Conservation (phyloP, 2,888 invertebrate species). For the Odontocolon sp. region DNA sequence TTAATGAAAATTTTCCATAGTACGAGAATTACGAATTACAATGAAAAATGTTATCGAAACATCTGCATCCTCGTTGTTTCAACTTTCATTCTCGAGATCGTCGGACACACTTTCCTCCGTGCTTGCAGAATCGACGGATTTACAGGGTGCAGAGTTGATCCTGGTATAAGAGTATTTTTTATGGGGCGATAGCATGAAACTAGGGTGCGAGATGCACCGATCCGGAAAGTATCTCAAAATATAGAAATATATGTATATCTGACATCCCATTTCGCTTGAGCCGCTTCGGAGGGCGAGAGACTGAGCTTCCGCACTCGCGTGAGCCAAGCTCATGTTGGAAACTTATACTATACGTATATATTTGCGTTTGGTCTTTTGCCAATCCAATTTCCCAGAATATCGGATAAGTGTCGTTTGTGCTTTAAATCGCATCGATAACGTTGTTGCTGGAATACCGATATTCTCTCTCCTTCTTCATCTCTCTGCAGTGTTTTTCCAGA, state of each 20-base stretch:
- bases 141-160: no score
- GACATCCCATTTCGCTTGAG: slow-evolving; percentile 17
- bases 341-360: slow-evolving; percentile 5
- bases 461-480: not conserved
- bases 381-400: slow-evolving; percentile 66
- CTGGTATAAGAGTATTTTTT: not conserved
- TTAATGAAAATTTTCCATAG: no score
- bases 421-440: slow-evolving; percentile 64
- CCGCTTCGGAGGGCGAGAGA: not conserved
- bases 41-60: no score
- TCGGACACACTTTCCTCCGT: no score
- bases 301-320: not conserved
- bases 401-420: slow-evolving; percentile 57
- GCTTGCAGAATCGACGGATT: no score
- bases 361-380: slow-evolving; percentile 60
- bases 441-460: slow-evolving; percentile 23
- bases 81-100: no score
- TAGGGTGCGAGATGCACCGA: slow-evolving; percentile 19
- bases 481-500: not conserved
- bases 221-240: slow-evolving; percentile 44
- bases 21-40: no score
- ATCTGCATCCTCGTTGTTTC: no score
- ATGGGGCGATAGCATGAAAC: not conserved
- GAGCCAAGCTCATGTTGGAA: slow-evolving; percentile 8
- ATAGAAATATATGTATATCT: slow-evolving; percentile 43